Base-by-base conservation (phyloP, 2,113 vertebrate species). In the Lipophrys pholis region DNA sequence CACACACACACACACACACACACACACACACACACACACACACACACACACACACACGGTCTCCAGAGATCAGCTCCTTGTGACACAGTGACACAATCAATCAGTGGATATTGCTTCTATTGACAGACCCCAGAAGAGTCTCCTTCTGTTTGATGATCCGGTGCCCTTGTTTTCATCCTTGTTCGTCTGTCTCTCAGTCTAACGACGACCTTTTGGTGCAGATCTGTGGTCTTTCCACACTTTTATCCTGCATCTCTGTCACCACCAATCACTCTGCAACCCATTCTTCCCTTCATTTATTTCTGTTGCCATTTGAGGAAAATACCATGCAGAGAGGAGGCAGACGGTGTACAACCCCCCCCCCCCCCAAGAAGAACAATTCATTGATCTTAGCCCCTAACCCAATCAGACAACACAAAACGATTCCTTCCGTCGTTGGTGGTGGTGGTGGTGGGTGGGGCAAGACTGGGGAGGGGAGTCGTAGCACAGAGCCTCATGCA, bases 61-160 rank as follows among this genome's bases (percentile, higher is more conserved):
- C 89, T 90, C 88, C 60, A 63, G 86, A 81, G 86, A 89, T 50
- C 53, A 45, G 42, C 79, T 67, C 83, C 7, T 61, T 73, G 84
- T 79, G 84, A 88, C 83, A 90, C 80, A 80, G 71, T 80, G 82
- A 85, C 80, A 91, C 87, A 89, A 93, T 94, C 91, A 93, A 93
- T 94, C 92, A 94, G 81, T 43, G 54, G 73, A 87, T 91, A 93
- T 92, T 91, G 87, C 87, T 67, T 91, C 68, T 87, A 94, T 93
- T 93, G 92, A 91, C 91, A 91, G 80, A 36, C 40, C 52, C 65
- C 83, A 83, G 82, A 76, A 82, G 81, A 90, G 64, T 76, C 84
- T 74, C 85, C 81, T 80, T 84, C 75, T 80, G 81, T 81, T 79
- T 85, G 85, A 88, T 92, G 76, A 85, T 87, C 56, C 61, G 67